Evolutionary conservation across 2,888 invertebrate genomes (phyloP).

Genomic region (Himalopsyche kuldschensis): DNA sequence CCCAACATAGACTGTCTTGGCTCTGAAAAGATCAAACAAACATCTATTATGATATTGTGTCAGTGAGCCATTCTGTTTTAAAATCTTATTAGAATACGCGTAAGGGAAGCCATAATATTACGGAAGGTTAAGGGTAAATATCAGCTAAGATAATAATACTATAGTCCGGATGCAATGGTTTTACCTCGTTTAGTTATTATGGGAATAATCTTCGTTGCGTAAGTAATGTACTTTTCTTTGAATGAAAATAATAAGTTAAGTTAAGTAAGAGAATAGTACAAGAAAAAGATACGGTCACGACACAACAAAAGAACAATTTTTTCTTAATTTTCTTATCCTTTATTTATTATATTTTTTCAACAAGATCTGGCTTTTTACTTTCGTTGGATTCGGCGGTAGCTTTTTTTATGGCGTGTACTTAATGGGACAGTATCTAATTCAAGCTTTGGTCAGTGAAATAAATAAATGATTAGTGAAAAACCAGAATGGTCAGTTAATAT

Average conservation of each 20-base stretch:
- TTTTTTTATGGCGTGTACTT: too few relatives aligned
- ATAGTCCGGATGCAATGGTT: neutral
- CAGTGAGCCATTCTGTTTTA: neutral
- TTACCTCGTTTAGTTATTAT: neutral
- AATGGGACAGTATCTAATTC: too few relatives aligned
- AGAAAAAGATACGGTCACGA: too few relatives aligned
- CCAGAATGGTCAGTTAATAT: too few relatives aligned
- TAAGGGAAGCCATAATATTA: conserved; percentile 16
- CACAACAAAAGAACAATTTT: too few relatives aligned
- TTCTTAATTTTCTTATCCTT: too few relatives aligned
- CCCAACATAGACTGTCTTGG: conserved; percentile 83
- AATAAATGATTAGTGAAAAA: too few relatives aligned
- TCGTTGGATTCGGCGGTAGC: too few relatives aligned
- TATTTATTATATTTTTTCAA: too few relatives aligned
- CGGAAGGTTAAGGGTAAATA: neutral
- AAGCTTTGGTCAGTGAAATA: too few relatives aligned
- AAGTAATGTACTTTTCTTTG: neutral
- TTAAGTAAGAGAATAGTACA: too few relatives aligned
- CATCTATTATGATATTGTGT: neutral
- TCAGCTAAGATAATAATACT: neutral
- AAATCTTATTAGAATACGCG: neutral
- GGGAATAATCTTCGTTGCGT: neutral
- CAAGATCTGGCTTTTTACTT: too few relatives aligned
- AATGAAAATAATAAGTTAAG: neutral
- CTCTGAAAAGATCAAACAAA: conserved; percentile 58